These are phyloP conservation scores for Chlorocebus sabaeus DNA, from an alignment of 2,113 vertebrate genomes.

Conservation along the genomic window DNA sequence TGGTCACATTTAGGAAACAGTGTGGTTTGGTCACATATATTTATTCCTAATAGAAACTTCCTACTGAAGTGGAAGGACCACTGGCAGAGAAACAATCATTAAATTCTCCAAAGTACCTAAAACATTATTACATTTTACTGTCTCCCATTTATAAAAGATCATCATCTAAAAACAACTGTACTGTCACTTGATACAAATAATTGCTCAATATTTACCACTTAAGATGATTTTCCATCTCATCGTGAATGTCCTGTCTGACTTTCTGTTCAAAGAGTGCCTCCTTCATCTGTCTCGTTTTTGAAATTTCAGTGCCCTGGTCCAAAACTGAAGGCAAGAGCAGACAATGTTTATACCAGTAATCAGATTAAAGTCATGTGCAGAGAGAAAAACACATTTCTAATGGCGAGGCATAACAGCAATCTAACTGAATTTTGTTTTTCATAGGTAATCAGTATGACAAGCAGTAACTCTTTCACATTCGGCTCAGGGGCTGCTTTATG, in stretches of 20 bases:
- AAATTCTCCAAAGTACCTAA: background rate
- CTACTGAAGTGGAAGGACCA: background rate
- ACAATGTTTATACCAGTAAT: conserved; percentile 18
- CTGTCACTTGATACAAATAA: background rate
- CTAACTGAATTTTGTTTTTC: conserved; percentile 38
- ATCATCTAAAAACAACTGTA: background rate
- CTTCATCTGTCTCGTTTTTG: conserved; percentile 86
- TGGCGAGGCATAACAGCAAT: background rate
- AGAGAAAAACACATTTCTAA: conserved; percentile 22
- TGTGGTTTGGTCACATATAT: background rate
- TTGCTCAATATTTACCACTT: conserved; percentile 83
- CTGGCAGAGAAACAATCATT: background rate
- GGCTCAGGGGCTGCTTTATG: background rate
- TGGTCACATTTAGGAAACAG: background rate
- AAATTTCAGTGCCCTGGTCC: conserved; percentile 69
- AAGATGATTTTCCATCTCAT: conserved; percentile 86
- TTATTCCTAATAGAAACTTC: background rate
- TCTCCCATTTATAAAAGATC: background rate
- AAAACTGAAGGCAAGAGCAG: conserved; percentile 73
- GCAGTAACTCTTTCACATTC: background rate
- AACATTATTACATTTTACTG: background rate
- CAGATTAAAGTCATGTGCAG: background rate
- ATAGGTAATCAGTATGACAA: background rate
- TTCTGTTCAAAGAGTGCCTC: conserved; percentile 89
- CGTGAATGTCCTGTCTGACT: conserved; percentile 81